These are phyloP conservation scores for Clarias gariepinus DNA, from an alignment of 2,113 vertebrate genomes.

Conservation along the genomic window DNA sequence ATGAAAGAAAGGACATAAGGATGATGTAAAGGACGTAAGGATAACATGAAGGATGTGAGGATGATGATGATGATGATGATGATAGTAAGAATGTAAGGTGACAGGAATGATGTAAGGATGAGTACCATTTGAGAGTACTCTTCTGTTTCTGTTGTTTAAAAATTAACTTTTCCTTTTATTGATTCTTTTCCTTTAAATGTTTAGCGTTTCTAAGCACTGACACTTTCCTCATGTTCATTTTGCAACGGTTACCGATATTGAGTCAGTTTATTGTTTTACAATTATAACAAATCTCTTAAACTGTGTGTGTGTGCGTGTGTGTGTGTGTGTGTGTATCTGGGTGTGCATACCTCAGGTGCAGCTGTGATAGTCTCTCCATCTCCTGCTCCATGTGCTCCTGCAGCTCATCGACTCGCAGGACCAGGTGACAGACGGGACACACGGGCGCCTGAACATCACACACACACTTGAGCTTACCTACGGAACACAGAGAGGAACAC, in stretches of 20 bases:
- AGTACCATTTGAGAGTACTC: background rate
- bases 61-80: constrained; percentile 56
- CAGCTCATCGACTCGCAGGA: constrained; percentile 86
- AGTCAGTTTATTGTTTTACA: background rate
- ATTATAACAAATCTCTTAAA: background rate
- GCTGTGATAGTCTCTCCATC: constrained; percentile 84
- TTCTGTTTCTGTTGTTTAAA: background rate
- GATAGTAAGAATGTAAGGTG: constrained; percentile 69
- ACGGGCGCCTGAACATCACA: constrained; percentile 89
- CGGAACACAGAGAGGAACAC: background rate
- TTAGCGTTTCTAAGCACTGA: background rate
- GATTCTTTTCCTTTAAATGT: background rate
- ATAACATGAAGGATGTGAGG: background rate
- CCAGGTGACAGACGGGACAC: constrained; percentile 91
- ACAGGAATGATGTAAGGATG: constrained; percentile 37
- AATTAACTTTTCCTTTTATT: background rate
- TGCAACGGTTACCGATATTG: background rate
- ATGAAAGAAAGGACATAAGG: background rate
- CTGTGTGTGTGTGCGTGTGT: constrained; percentile 20
- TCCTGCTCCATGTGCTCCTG: constrained; percentile 97
- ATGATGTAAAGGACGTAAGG: background rate
- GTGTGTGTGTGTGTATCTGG: constrained; percentile 38
- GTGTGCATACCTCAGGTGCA: constrained; percentile 83
- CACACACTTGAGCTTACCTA: constrained; percentile 70
- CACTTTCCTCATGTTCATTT: background rate